Base-by-base conservation (phyloP, 2,888 invertebrate genomes). In the Hanleya hanleyi region DNA sequence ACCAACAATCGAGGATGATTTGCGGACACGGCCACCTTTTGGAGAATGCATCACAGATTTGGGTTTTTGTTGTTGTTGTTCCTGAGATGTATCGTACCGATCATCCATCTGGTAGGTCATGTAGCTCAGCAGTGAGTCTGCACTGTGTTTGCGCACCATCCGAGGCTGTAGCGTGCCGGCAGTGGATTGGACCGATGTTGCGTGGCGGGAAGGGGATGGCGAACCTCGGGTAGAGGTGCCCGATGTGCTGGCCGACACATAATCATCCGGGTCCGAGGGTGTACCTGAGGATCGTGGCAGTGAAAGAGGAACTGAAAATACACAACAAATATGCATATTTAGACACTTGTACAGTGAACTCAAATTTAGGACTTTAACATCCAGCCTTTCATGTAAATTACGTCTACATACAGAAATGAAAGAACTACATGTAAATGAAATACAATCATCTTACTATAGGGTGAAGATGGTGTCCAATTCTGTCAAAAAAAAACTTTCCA, bases 31-130 rank as follows among this genome's bases (percentile, higher is more conserved):
- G 70, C 65, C 36, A 72, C 64, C 64, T 26, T 37, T 37, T 18
- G 29, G 29, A 57, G 61, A 26, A 22, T 57, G 61, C 33, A 57
- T 57, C 36, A 64, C 64, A 37, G 64, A 37, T 26, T 37, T 64
- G 18, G 64, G 29, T 37, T 64, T 35, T 37, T 64, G 64, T 36
- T 80, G 78, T 61, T 75, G 71, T 41, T 73, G 70, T 74, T 80
- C 78, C 77, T 78, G 80, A 75, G 57, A 73, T 7, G 79, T 73
- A 41, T 79, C 78, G 32, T 51, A 50, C 29, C 49, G 66, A 50
- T 77, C 78, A 33, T 86, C 84, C 79, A 84, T 80, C 75, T 86
- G 85, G 82, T 86, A 86, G 79, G 86, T 87, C 71, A 83, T 80
- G 71, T 84, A 84, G 51, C 83, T 83, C 61, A 84, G 74, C 51